Base-by-base conservation (phyloP, 2,113 vertebrate genomes). In the Siniperca knerii region DNA sequence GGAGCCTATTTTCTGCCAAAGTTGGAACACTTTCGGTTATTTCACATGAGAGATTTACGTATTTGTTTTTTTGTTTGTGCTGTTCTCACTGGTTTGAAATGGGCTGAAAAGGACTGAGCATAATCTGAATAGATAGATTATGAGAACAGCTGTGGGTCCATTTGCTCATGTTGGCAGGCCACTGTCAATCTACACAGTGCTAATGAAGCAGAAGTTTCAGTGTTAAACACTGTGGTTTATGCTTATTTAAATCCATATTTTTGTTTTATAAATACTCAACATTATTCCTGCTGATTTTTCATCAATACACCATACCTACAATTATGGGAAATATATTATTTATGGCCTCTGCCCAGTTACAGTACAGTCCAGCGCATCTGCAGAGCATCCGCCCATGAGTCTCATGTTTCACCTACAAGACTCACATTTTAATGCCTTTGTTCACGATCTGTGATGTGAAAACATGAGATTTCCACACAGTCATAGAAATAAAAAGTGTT, bases 271-370 rank as follows among this genome's bases (percentile, higher is more conserved):
- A 35, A 61, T 69, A 61, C 11, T 58, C 2, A 46, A 60, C 18
- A 68, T 68, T 25, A 25, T 29, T 54, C 21, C 46, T 21, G 10
- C 6, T 16, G 7, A 15, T 57, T 25, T 77, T 25, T 20, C 33
- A 6, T 40, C 15, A 55, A 29, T 40, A 25, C 33, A 25, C 13
- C 29, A 8, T 20, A 52, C 18, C 21, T 40, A n/a, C 12, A 61
- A 60, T 60, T n/a, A 58, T 78, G n/a, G 67, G 0, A 69, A 29
- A 58, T 33, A 33, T 8, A 60, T 69, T 70, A 79, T 70, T 48
- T 12, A 78, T 48, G 13, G 52, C 4, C 10, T 48, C 13, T 61
- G 48, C n/a, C 23, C n/a, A 16, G 42, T 10, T 66, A n/a, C 37
- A 44, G 40, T 66, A 8, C 40, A 42, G 48, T 18, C 16, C 16